Base-by-base conservation (phyloP, 2,113 vertebrate species). In the Misgurnus anguillicaudatus region DNA sequence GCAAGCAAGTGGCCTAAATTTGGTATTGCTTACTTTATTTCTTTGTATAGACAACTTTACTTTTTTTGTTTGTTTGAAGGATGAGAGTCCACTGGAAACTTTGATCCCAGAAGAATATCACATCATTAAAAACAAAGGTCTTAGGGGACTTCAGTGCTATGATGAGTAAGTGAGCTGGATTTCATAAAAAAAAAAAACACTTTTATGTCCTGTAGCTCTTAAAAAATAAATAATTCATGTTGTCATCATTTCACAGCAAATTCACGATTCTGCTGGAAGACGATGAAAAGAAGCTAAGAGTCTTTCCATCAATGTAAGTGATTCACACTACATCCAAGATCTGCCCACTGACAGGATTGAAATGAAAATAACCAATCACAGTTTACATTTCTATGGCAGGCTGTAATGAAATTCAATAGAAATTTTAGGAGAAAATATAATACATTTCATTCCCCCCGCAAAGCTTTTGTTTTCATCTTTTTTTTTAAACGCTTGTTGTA, bases 201-300 rank as follows among this genome's bases (percentile, higher is more conserved):
- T 4, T 38, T 31, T 3, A 4, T 45, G 45, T 31, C 24, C 24
- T 39, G 17, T 2, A 76, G 64, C 8, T 77, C 55, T 5, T 9
- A 21, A 38, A 48, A 9, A 14, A 17, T 24, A 19, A 0, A 3
- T 39, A 0, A 3, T 39, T 36, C 21, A 58, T 14, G 58, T 17
- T 6, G 3, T 38, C n/a, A 4, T 38, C 11, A 78, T 39, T 80
- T 87, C 64, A 63, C 86, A 96, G 95, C 85, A 95, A 96, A 55
- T 97, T 95, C 45, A 96, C 95, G 58, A 93, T 94, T 10, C 87
- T 95, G 62, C 90, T 97, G n/a, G 89, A 94, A 77, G 95, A 98
- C 53, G 89, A 89, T 6, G 89, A 96, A 76, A 92, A 94, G 76
- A 93, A 89, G 45, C 87, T 96, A 0, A 81, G 88, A 19, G 85